These are phyloP conservation scores for Heliconius charithonia DNA, from an alignment of 2,888 invertebrate genomes.

Conservation along the genomic window DNA sequence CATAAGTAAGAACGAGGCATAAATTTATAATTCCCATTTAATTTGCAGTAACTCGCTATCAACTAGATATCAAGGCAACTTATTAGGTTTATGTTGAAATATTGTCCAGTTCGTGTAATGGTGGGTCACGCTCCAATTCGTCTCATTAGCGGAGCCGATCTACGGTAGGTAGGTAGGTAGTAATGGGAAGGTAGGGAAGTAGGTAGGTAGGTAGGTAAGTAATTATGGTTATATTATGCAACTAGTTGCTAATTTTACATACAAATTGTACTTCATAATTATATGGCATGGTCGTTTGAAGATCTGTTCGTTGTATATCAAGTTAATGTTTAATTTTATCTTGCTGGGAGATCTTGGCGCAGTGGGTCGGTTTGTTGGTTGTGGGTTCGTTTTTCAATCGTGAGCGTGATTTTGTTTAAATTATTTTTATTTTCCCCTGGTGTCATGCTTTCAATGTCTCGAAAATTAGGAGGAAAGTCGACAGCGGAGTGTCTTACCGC, in stretches of 20 bases:
- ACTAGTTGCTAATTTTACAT: constrained; percentile 24
- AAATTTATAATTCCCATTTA: constrained; percentile 43
- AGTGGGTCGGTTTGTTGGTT: no score
- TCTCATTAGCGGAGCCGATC: constrained; percentile 41
- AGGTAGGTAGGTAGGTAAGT: neutral
- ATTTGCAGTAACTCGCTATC: constrained; percentile 42
- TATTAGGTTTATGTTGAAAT: constrained; percentile 42
- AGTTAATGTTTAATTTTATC: neutral
- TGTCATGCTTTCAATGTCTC: no score
- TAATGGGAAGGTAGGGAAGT: neutral
- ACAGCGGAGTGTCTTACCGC: no score
- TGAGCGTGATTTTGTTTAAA: no score
- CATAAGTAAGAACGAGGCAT: constrained; percentile 17
- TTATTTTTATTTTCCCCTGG: no score
- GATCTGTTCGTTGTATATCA: neutral
- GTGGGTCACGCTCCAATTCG: constrained; percentile 41
- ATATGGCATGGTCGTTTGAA: neutral
- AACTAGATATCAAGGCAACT: constrained; percentile 37
- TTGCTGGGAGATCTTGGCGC: neutral
- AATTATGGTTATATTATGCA: constrained; percentile 27
- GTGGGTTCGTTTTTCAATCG: no score
- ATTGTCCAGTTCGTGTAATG: constrained; percentile 38
- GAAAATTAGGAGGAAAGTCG: no score
- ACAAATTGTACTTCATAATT: constrained; percentile 17
- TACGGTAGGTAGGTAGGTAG: neutral